Evolutionary conservation across 2,113 vertebrate genomes (phyloP).

Genomic region (Glaucidium brasilianum): DNA sequence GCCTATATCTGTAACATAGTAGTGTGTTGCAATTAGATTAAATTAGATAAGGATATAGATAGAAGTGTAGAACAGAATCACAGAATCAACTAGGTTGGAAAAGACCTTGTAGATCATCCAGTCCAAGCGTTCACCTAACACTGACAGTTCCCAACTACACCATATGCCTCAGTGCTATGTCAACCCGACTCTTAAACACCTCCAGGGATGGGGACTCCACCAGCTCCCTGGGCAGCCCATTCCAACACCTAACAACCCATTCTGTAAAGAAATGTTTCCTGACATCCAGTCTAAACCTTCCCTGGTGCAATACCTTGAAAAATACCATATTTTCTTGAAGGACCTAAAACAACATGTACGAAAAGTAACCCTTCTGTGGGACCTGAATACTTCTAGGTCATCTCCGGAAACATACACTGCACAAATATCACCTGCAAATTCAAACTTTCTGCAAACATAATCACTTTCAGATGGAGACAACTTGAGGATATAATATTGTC

Average conservation of each 20-base stretch:
- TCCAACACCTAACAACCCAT: too few relatives aligned
- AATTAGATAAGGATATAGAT: conserved; percentile 2
- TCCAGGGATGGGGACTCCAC: too few relatives aligned
- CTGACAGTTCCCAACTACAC: too few relatives aligned
- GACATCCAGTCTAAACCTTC: too few relatives aligned
- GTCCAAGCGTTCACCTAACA: too few relatives aligned
- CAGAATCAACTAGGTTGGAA: too few relatives aligned
- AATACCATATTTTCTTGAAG: conserved; percentile 26
- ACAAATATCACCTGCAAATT: conserved; percentile 30
- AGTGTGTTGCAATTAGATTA: neutral
- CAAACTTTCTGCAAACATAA: conserved; percentile 26
- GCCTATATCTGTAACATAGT: neutral
- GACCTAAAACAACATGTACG: neutral
- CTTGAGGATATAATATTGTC: neutral
- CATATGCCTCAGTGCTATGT: too few relatives aligned
- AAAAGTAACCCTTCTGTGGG: neutral
- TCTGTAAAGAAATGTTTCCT: too few relatives aligned
- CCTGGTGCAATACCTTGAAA: too few relatives aligned
- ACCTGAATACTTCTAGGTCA: neutral
- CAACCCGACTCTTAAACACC: too few relatives aligned
- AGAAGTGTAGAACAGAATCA: neutral
- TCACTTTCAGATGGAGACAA: conserved; percentile 24
- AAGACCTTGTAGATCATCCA: too few relatives aligned
- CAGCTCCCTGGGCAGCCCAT: too few relatives aligned
- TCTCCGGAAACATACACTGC: neutral